Percentiles rank a stretch among this genome's conserved stretches.
Conservation (phyloP, 2,113 vertebrate genomes). For the Muntiacus reevesi region DNA sequence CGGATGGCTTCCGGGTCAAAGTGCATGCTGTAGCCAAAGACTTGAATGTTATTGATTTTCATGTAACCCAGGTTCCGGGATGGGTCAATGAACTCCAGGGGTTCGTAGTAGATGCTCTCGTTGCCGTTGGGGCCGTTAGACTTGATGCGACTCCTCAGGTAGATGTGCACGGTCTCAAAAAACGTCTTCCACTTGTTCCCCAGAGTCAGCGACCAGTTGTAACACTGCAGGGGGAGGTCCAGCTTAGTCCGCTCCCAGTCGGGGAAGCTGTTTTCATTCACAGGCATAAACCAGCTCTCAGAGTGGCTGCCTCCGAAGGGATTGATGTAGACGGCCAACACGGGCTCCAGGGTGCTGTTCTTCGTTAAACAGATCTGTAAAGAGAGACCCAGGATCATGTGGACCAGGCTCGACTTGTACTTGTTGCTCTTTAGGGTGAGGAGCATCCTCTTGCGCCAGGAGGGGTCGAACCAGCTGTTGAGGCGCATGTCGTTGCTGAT, state of each 20-base stretch:
- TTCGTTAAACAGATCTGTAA: conserved; percentile 97
- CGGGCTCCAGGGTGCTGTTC: conserved; percentile 97
- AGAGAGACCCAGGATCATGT: conserved; percentile 96
- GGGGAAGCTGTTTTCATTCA: conserved; percentile 92
- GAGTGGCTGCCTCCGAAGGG: conserved; percentile 98
- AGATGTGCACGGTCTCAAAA: conserved; percentile 98
- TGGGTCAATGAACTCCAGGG: conserved; percentile 92
- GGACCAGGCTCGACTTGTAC: conserved; percentile 96
- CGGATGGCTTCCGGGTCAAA: conserved; percentile 97
- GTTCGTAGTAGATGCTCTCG: conserved; percentile 94
- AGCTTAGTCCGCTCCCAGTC: conserved; percentile 95
- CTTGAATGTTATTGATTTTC: conserved; percentile 98
- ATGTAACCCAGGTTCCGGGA: conserved; percentile 95
- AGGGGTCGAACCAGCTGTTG: conserved; percentile 98
- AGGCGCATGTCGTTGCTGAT: conserved; percentile 99
- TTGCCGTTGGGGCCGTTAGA: conserved; percentile 85
- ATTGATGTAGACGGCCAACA: conserved; percentile 94
- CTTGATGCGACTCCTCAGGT: conserved; percentile 94
- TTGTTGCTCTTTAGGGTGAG: conserved; percentile 98
- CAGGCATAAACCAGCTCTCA: conserved; percentile 97
- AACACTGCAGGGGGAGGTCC: conserved; percentile 95
- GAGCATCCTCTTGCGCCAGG: conserved; percentile 97
- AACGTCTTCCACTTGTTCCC: conserved; percentile 99
- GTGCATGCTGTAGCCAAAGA: conserved; percentile 99
- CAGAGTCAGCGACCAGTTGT: conserved; percentile 96